Percentiles rank a stretch among this genome's conserved stretches.
Conservation (phyloP, 2,888 invertebrate species). For the Sphaerophoria taeniata region DNA sequence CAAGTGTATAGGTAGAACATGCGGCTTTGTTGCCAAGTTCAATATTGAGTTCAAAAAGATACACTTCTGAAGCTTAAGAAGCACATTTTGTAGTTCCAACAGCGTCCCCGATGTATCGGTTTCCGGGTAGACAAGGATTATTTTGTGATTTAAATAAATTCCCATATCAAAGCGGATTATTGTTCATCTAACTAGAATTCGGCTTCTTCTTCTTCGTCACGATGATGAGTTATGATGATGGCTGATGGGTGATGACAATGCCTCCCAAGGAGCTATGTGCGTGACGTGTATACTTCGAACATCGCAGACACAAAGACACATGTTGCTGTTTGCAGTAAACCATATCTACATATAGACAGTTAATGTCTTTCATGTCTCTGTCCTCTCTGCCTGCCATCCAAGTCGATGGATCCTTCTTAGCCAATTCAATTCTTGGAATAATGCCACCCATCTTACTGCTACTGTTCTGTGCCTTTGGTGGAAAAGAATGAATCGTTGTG, state of each 20-base stretch:
- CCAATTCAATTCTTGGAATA: slow-evolving; percentile 17
- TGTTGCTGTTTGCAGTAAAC: slow-evolving; percentile 39
- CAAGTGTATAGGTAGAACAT: background rate
- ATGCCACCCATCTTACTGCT: slow-evolving; percentile 23
- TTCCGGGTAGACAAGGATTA: slow-evolving; percentile 44
- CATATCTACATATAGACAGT: slow-evolving; percentile 21
- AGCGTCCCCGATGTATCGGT: slow-evolving; percentile 8
- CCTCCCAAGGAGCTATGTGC: slow-evolving; percentile 5
- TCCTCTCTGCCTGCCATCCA: background rate
- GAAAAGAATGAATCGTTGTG: slow-evolving; percentile 29
- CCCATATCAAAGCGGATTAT: slow-evolving; percentile 56
- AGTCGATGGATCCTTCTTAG: slow-evolving; percentile 27
- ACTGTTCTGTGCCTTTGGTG: background rate
- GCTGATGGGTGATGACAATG: slow-evolving; percentile 22
- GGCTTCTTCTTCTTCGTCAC: background rate
- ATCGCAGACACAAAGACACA: slow-evolving; percentile 43
- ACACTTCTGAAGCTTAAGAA: background rate
- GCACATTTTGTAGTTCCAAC: background rate
- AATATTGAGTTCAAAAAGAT: slow-evolving; percentile 62
- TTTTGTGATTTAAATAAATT: slow-evolving; percentile 54
- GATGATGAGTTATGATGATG: background rate
- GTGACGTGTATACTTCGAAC: slow-evolving; percentile 35
- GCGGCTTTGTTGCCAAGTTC: slow-evolving; percentile 55
- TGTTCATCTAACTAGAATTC: slow-evolving; percentile 35
- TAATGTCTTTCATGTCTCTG: slow-evolving; percentile 55